These are phyloP conservation scores for Limnephilus lunatus DNA, from an alignment of 2,888 invertebrate species.

Conservation along the genomic window DNA sequence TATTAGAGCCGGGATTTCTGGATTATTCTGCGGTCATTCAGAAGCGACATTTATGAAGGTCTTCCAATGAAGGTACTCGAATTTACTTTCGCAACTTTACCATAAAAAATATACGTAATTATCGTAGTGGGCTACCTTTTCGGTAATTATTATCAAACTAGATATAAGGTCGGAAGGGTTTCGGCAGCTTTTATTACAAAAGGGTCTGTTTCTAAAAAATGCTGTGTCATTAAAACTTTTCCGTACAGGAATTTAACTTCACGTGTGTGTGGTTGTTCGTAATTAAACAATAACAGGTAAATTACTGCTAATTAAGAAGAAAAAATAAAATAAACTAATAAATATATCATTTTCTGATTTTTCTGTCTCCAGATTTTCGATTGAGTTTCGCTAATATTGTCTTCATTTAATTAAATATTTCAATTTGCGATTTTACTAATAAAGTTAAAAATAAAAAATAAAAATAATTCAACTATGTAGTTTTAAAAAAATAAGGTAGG, in stretches of 20 bases:
- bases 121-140: not conserved
- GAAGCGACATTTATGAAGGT: not conserved
- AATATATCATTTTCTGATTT: too few relatives aligned
- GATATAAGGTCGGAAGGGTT: not conserved
- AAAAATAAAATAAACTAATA: too few relatives aligned
- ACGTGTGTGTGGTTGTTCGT: not conserved
- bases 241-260: not conserved
- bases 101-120: not conserved
- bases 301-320: not conserved
- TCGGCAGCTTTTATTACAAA: not conserved
- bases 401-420: too few relatives aligned
- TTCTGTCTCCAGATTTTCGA: too few relatives aligned
- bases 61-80: not conserved
- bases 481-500: too few relatives aligned
- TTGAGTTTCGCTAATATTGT: too few relatives aligned
- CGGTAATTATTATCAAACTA: not conserved
- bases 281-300: not conserved
- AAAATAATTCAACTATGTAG: too few relatives aligned
- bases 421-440: too few relatives aligned
- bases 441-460: too few relatives aligned
- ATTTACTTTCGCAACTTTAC: conserved; percentile 4
- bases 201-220: not conserved
- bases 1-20: conserved; percentile 9
- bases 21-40: not conserved
- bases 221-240: too few relatives aligned